These are phyloP conservation scores for Encarsia formosa DNA, from an alignment of 2,888 invertebrate genomes.

Conservation along the genomic window DNA sequence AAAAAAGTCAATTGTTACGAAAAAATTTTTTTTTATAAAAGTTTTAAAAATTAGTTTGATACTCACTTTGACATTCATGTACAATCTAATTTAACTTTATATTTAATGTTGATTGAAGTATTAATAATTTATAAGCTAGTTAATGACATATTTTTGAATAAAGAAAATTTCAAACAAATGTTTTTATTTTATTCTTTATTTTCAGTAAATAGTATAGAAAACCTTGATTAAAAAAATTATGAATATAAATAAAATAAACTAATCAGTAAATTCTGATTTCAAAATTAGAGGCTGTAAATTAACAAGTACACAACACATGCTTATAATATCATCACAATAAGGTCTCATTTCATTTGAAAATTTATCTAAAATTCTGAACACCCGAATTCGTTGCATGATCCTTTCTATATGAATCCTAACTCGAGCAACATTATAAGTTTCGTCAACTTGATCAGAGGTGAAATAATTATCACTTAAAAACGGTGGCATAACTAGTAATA, in stretches of 20 bases:
- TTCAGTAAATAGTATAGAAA: background rate
- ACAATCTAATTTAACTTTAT: too few relatives aligned
- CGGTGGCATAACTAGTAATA: constrained; percentile 29
- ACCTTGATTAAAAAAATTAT: background rate
- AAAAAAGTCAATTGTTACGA: too few relatives aligned
- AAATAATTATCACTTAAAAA: constrained; percentile 14
- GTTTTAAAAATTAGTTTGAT: too few relatives aligned
- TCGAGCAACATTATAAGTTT: constrained; percentile 23
- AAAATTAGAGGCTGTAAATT: constrained; percentile 26
- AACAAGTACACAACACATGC: constrained; percentile 22
- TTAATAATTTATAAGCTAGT: too few relatives aligned
- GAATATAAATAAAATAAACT: too few relatives aligned
- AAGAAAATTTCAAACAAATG: too few relatives aligned
- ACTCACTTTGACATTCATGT: too few relatives aligned
- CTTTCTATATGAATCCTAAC: constrained; percentile 23
- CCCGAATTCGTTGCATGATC: constrained; percentile 22
- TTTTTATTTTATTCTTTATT: too few relatives aligned
- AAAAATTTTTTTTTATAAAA: too few relatives aligned
- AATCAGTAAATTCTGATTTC: constrained; percentile 2
- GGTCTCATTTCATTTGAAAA: constrained; percentile 9
- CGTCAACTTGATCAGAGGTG: constrained; percentile 12
- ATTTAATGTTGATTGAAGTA: too few relatives aligned
- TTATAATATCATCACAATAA: constrained; percentile 17
- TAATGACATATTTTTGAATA: too few relatives aligned
- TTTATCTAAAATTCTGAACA: constrained; percentile 16